Evolutionary conservation across 2,888 invertebrate species (phyloP).

Genomic region (Phalera bucephala): DNA sequence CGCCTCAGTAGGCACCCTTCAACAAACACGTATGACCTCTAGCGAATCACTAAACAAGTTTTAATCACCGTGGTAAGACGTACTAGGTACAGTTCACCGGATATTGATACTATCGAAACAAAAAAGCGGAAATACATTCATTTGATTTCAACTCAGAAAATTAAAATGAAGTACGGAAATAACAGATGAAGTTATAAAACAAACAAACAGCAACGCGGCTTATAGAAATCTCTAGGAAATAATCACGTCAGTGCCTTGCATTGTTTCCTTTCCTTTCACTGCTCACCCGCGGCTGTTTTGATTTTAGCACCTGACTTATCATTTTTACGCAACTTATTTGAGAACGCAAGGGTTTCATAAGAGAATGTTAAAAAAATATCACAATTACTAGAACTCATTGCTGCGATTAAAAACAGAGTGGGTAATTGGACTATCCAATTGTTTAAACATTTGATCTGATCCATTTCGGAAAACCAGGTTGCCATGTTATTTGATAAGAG

Average conservation of each 20-base stretch:
- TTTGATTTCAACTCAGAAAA: conserved; percentile 1
- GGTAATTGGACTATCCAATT: too few species aligned
- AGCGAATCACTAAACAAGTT: neutral
- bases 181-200: conserved; percentile 34
- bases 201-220: conserved; percentile 34
- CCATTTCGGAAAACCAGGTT: too few species aligned
- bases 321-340: too few species aligned
- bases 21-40: neutral
- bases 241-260: conserved; percentile 39
- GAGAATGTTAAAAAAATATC: too few species aligned
- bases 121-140: neutral
- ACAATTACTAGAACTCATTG: too few species aligned
- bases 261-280: conserved; percentile 62
- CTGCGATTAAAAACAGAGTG: too few species aligned
- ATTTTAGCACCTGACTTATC: conserved; percentile 49
- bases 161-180: conserved; percentile 29
- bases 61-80: neutral
- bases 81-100: neutral
- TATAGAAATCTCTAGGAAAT: conserved; percentile 59
- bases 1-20: neutral
- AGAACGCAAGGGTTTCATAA: too few species aligned
- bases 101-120: too few species aligned
- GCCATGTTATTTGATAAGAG: too few species aligned
- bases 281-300: conserved; percentile 41
- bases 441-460: too few species aligned